Conservation (phyloP, 2,888 invertebrate species). For the Abscondita cerata region DNA sequence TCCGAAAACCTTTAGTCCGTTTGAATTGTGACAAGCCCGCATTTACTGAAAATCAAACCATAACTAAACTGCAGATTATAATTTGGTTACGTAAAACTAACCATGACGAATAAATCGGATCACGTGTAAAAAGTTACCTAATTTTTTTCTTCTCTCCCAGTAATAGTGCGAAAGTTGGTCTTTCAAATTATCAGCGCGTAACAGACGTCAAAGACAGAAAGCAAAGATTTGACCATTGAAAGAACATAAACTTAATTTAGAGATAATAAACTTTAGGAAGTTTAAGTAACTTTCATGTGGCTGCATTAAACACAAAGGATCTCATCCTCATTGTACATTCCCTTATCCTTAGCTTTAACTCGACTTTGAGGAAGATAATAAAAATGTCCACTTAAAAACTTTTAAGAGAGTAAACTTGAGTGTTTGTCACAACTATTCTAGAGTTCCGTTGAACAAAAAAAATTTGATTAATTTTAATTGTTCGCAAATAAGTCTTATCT, state of each 20-base stretch:
- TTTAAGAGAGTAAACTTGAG: conserved; percentile 21
- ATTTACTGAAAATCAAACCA: conserved; percentile 22
- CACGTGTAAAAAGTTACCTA: conserved; percentile 2
- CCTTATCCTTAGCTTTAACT: conserved; percentile 25
- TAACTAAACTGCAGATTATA: conserved; percentile 23
- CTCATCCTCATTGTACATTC: conserved; percentile 30
- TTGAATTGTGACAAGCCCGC: conserved; percentile 29
- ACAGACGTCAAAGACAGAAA: conserved; percentile 3
- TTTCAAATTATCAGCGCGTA: conserved; percentile 6
- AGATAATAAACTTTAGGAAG: conserved; percentile 29
- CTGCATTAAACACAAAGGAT: conserved; percentile 27
- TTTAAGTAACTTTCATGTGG: conserved; percentile 32
- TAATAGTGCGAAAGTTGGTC: conserved; percentile 1
- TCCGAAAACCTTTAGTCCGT: conserved; percentile 37
- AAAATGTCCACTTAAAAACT: conserved; percentile 24
- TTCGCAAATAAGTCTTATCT: too few species aligned
- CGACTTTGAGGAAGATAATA: conserved; percentile 18
- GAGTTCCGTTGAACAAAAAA: too few species aligned
- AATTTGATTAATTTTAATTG: too few species aligned
- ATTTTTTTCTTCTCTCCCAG: neutral
- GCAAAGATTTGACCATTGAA: conserved; percentile 24
- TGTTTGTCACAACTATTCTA: conserved; percentile 10
- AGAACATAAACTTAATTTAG: conserved; percentile 31
- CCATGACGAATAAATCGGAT: conserved; percentile 17
- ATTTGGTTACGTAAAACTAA: conserved; percentile 19